These are phyloP conservation scores for Eucera pruinosa DNA, from an alignment of 2,888 invertebrate genomes.

Conservation along the genomic window DNA sequence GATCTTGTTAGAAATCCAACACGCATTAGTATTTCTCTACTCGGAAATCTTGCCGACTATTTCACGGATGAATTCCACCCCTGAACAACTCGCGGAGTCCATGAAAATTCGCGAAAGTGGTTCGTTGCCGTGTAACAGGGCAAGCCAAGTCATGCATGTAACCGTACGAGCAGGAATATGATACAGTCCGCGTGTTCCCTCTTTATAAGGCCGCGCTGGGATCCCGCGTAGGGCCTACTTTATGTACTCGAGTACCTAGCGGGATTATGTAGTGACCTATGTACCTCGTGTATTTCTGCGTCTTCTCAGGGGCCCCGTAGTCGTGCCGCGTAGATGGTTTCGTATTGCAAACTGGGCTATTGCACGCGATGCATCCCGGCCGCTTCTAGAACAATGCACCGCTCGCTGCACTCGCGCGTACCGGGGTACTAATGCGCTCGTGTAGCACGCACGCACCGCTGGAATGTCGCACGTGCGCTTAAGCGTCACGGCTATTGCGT, in stretches of 20 bases:
- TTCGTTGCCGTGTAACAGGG: not conserved
- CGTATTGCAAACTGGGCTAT: constrained; percentile 72
- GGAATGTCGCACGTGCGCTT: constrained; percentile 44
- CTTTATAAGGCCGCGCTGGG: constrained; percentile 46
- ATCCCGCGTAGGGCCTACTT: constrained; percentile 52
- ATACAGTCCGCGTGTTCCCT: constrained; percentile 60
- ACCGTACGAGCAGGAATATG: constrained; percentile 68
- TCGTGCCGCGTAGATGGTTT: constrained; percentile 50
- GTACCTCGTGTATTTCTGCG: constrained; percentile 57
- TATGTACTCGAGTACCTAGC: constrained; percentile 51
- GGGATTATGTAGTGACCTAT: constrained; percentile 63
- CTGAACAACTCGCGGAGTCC: not conserved
- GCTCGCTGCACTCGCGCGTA: constrained; percentile 19
- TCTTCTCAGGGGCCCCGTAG: constrained; percentile 19
- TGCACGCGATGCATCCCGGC: constrained; percentile 72
- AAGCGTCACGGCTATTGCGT: constrained; percentile 40
- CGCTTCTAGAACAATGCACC: constrained; percentile 64
- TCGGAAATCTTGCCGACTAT: not conserved
- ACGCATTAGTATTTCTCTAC: too few species aligned
- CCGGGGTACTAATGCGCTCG: constrained; percentile 16
- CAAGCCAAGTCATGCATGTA: constrained; percentile 41
- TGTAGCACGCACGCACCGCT: constrained; percentile 4
- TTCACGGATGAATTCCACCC: not conserved
- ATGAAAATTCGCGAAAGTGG: constrained; percentile 2
- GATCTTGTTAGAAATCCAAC: too few species aligned